Evolutionary conservation across 1,140 invertebrate genomes (phyloP), one percentile per base, ranked within the genome.

Genomic region (Drosophila ironensis): DNA sequence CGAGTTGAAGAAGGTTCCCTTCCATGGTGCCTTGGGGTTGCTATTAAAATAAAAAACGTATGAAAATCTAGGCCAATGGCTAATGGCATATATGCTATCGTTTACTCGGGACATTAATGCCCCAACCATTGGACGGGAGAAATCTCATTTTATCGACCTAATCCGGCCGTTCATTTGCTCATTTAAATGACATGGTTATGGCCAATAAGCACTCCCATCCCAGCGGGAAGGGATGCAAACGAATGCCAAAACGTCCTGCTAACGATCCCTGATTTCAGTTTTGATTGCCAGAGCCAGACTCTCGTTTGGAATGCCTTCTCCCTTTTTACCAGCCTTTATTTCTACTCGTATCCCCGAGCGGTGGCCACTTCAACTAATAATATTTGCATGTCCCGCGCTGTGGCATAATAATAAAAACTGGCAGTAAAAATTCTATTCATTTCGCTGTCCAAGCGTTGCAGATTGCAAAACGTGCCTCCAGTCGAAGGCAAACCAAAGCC

Each of bases 21-120:
- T 92, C 90, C 91, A 93, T 38, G 92, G 93, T 14, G 92, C 92
- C 70, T 96, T 96, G 0, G 95, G 95, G 87, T 95, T 94, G 28
- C 95, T 96, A 86, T 14, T 90, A 8, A 57, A 12, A 33, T 25
- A 50, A 47, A 20, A 42, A 27, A 57, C 12, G 12, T 17, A 46
- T 37, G 28, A 14, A 19, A 51, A 28, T 4, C 3, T 7, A 45
- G 12, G 17, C 38, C 11, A 45, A 25, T 6, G 12, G 11, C 7
- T 5, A 11, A 16, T 53, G 12, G 28, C 53, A 17, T n/a, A 59
- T 56, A 24, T 17, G 17, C 38, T 59, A 54, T 59, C 54, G 7
- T 30, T 19, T 30, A 41, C 16, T 52, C 42, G n/a, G n/a, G n/a
- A 16, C 33, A 52, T 60, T 38, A 25, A 30, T 1, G 14, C n/a